phyloP scores from a whole-genome alignment of 1,140 invertebrate genomes.

The Calephelis virginiensis region DNA sequence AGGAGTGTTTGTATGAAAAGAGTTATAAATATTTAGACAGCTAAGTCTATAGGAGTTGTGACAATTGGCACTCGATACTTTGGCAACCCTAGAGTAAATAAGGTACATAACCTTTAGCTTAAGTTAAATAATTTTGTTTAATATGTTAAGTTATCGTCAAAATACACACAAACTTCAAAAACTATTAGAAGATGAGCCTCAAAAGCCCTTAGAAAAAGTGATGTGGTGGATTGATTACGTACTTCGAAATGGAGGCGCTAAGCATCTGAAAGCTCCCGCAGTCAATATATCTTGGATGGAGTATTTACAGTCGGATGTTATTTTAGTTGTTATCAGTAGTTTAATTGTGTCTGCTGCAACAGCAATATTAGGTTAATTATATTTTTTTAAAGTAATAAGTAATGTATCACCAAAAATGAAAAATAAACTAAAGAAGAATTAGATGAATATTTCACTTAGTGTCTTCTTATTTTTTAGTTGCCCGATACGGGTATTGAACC shows the following conservation, averaged over 20 bases:
- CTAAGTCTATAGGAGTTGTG: too few relatives aligned
- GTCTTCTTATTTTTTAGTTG: too few relatives aligned
- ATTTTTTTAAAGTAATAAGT: not conserved
- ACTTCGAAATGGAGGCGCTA: not conserved
- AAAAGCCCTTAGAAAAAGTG: not conserved
- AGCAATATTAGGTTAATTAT: not conserved
- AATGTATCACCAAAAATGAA: too few relatives aligned
- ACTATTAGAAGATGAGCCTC: not conserved
- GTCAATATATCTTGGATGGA: not conserved
- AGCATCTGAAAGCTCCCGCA: not conserved
- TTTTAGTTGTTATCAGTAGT: not conserved
- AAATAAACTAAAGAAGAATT: too few relatives aligned
- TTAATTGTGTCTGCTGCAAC: not conserved
- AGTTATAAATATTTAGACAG: too few relatives aligned
- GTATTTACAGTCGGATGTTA: not conserved
- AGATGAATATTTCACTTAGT: too few relatives aligned
- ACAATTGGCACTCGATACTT: too few relatives aligned
- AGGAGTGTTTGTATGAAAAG: too few relatives aligned
- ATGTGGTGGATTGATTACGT: conserved; percentile 9
- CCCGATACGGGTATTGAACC: too few relatives aligned
- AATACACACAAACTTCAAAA: not conserved
- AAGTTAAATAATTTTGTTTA: too few relatives aligned
- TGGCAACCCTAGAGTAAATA: too few relatives aligned
- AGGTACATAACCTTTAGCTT: too few relatives aligned
- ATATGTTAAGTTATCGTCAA: not conserved